Evolutionary conservation across 2,113 vertebrate species (phyloP).

Genomic region (Corydoras sp.): DNA sequence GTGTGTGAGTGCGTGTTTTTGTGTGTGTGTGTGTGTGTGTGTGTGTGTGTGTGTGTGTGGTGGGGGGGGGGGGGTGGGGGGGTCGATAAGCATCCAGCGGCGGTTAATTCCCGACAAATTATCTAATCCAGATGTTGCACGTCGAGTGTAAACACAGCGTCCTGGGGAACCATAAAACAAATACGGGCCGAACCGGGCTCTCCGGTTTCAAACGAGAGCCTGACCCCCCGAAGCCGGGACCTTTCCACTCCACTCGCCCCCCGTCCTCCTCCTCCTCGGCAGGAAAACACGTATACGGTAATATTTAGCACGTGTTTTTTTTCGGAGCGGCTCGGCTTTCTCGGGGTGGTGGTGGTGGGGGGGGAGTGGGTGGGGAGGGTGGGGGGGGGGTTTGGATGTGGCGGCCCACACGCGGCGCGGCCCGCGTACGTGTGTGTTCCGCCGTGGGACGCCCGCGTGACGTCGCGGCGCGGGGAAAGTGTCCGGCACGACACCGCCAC

Average conservation of each 20-base stretch:
- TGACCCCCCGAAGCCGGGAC: constrained; percentile 68
- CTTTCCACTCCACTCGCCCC: constrained; percentile 55
- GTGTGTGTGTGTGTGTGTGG: no score
- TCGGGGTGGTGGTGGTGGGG: constrained; percentile 42
- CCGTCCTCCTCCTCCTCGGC: constrained; percentile 68
- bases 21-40: no score
- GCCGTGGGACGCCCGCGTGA: constrained; percentile 45
- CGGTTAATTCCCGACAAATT: constrained; percentile 92
- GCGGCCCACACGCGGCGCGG: constrained; percentile 72
- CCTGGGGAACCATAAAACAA: constrained; percentile 92
- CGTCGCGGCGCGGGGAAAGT: constrained; percentile 59
- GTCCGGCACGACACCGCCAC: constrained; percentile 61
- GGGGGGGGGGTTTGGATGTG: constrained; percentile 26
- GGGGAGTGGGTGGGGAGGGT: constrained; percentile 38
- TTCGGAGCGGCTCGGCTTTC: constrained; percentile 78
- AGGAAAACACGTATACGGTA: constrained; percentile 85
- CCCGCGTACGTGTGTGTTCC: constrained; percentile 55
- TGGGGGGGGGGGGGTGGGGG: constrained; percentile 44
- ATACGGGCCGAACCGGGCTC: constrained; percentile 83
- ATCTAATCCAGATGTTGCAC: constrained; percentile 97
- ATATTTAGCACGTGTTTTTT: constrained; percentile 74
- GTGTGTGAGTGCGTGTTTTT: no score
- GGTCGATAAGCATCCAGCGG: constrained; percentile 76
- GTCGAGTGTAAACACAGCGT: constrained; percentile 83
- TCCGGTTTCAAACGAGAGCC: constrained; percentile 79